Base-by-base conservation (phyloP, 2,888 invertebrate species). In the Platycheirus rosarum region DNA sequence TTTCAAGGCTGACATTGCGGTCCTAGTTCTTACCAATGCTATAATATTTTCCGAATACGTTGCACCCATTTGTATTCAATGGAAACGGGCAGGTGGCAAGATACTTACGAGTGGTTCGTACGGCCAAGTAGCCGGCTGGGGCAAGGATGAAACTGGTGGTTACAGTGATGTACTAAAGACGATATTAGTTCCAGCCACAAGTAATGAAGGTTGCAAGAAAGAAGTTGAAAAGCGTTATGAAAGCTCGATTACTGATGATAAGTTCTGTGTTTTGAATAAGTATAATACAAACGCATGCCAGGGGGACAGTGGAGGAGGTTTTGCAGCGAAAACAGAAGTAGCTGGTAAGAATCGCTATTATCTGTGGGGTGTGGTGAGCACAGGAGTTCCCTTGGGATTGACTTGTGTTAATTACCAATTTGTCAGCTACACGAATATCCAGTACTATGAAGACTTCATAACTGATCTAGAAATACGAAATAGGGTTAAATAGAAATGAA, bases 21-120 rank as follows among this genome's bases (percentile, higher is more conserved):
- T 90, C 3, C 29, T 90, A 9, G 84, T 89, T n/a, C 74, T 90
- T 26, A 84, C 85, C 51, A 84, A 85, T 20, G 48, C 79, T 9
- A 87, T 91, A 26, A 71, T 68, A 8, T 86, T 88, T 23, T 86
- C 88, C 0, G 82, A 84, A 46, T 86, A 87, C 23, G 88, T 90
- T 7, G 88, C 88, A 62, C 89, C 90, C 8, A 88, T 90, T 2
- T 91, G 91, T 84, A 80, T 88, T 8, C 86, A 88, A 53, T 87
- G 86, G 85, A 42, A 84, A 42, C 13, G 11, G 6, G 85, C 65
- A 48, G 71, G 71, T 40, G 57, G 73, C 5, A 53, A 71, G 11
- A 46, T 20, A 0, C 49, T 85, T 11, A 2, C 8, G 7, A 68
- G 35, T 7, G 53, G 51, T 44, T 42, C 57, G 1, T 16, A 13